Percentiles rank a stretch among this genome's conserved stretches.
Evolutionary conservation across 2,797 vertebrate species (phyloP).

Genomic region (Rallus crepitans): DNA sequence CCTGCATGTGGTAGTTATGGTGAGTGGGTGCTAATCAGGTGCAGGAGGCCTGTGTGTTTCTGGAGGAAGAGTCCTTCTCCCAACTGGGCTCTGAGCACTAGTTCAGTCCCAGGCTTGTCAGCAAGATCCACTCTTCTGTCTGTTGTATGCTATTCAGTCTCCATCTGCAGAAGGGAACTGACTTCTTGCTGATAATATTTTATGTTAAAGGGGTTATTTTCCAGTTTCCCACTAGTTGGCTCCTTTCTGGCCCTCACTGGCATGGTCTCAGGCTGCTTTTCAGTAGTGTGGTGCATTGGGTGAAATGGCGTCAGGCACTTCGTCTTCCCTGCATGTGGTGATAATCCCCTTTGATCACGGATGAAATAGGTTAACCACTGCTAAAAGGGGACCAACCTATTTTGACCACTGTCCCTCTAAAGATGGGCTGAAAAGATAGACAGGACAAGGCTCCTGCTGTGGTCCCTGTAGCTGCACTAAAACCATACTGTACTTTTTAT

Average conservation of each 20-base stretch:
- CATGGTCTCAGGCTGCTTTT: background rate
- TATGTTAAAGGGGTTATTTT: background rate
- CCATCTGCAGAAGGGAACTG: background rate
- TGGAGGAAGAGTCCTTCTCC: background rate
- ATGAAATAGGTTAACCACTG: background rate
- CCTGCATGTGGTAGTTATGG: background rate
- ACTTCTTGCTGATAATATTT: background rate
- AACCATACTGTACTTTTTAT: background rate
- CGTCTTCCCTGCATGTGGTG: background rate
- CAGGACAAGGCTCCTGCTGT: background rate
- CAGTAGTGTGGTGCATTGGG: background rate
- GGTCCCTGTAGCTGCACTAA: background rate
- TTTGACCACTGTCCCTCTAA: background rate
- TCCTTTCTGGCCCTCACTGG: background rate
- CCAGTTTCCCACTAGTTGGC: background rate
- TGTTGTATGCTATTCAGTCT: background rate
- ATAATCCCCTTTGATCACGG: background rate
- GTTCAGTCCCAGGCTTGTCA: background rate
- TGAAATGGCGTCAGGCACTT: background rate
- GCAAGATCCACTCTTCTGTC: background rate
- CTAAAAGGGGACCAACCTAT: rapidly evolving
- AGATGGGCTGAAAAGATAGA: background rate
- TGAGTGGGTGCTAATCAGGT: background rate
- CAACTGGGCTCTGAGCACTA: background rate
- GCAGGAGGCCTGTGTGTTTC: background rate